phyloP scores from a whole-genome alignment of 2,797 vertebrate genomes.

The Nannoperca australis region DNA sequence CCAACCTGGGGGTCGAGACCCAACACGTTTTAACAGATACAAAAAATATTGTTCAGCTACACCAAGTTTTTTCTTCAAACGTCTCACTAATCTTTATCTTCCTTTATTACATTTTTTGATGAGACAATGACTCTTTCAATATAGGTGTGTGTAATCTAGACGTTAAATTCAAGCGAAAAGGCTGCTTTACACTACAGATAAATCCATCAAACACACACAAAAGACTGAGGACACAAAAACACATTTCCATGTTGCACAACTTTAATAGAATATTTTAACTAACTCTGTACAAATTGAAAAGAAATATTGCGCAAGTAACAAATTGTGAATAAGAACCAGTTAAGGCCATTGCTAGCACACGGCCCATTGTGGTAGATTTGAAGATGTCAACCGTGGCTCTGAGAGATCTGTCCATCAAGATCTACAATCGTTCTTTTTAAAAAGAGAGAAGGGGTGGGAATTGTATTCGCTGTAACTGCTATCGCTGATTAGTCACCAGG shows the following conservation, averaged over 20 bases:
- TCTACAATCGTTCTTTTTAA: conserved; percentile 76
- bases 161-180: not conserved
- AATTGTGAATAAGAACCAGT: conserved; percentile 88
- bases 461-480: conserved; percentile 40
- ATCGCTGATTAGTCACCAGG: conserved; percentile 51
- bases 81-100: not conserved
- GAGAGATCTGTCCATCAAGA: conserved; percentile 67
- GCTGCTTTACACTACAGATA: not conserved
- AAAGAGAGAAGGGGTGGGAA: conserved; percentile 54
- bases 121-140: not conserved
- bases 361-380: conserved; percentile 71
- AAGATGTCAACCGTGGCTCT: conserved; percentile 71
- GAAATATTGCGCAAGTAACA: conserved; percentile 96
- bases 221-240: conserved; percentile 31
- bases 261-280: conserved; percentile 98
- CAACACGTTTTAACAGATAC: not conserved
- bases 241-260: conserved; percentile 89
- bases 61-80: not conserved
- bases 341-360: conserved; percentile 94
- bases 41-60: not conserved
- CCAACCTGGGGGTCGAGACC: not conserved
- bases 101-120: not conserved
- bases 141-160: not conserved
- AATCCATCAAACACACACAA: not conserved
- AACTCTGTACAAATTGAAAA: conserved; percentile 99